Base-by-base conservation (phyloP, 2,888 invertebrate species). In the Deilephila porcellus region DNA sequence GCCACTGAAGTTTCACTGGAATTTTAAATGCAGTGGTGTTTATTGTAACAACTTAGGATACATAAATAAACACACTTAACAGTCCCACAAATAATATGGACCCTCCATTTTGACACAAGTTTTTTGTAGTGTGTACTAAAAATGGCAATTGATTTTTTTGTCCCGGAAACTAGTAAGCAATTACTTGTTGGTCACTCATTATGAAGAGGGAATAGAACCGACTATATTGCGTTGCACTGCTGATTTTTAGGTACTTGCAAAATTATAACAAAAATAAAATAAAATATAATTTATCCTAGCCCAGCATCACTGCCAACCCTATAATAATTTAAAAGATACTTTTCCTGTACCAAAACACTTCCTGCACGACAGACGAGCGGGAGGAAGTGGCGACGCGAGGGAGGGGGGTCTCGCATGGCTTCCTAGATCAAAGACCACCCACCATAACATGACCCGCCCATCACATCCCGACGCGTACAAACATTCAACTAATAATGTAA, bases 271-370 rank as follows among this genome's bases (percentile, higher is more conserved):
- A 11, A 45, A 14, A 45, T 5, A 5, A 32, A 8, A 37, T 45
- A 11, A 11, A 45, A 45, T 11, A 45, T 45, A 8, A 37, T 37
- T 14, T 14, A 45, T 45, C 45, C 25, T 3, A 11, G 3, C 11
- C 45, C 45, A 45, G n/a, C 56, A 56, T 6, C 6, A 14, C 62
- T 62, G 71, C 8, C 71, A 71, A 37, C 71, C 71, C 71, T 71
- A 71, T 14, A 71, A 34, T 56, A 59, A 71, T 59, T 59, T 71
- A 59, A 71, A 71, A 71, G 59, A 71, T 71, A 71, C 59, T 67
- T 71, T 71, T 60, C 71, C 71, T 71, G 59, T 60, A 71, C 71
- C 34, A n/a, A 20, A 59, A 71, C 59, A 59, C 56, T 71, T 71
- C 71, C 71, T 37, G 71, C 53, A 34, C 59, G 71, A 11, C 34